Base-by-base conservation (phyloP, 1,140 invertebrate species). In the Euborellia annulipes region DNA sequence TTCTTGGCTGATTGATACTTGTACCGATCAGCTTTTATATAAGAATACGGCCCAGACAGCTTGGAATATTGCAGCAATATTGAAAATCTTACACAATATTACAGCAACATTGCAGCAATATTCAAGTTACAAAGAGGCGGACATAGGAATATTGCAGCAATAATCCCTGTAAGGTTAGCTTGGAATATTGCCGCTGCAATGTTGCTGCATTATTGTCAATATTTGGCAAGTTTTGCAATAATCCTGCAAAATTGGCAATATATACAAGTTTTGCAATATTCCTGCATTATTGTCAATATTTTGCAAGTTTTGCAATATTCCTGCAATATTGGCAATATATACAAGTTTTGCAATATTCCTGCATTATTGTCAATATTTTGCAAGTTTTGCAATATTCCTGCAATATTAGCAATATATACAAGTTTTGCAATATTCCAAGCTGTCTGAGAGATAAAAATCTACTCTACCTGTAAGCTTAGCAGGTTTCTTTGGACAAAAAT, bases 381-480 rank as follows among this genome's bases (percentile, higher is more conserved):
- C 9, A 9, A 34, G n/a, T 6, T 18, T 41, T 9, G 18, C 16
- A 39, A 9, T 16, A 39, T 16, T n/a, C 37, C n/a, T n/a, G n/a
- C n/a, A n/a, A n/a, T 39, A 9, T 1, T 9, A 39, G 2, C n/a
- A 39, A 9, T n/a, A 39, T 16, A 39, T 17, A 1, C 9, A 39
- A n/a, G 8, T 16, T 9, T 13, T 8, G 18, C 1, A 13, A 9
- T 39, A 39, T 17, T 17, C 9, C 18, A 39, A 9, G 9, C 8
- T 39, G 11, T 39, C 37, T 16, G 9, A 16, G 18, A 1, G 8
- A n/a, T 2, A 43, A 8, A 4, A 14, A 23, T 42, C n/a, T 13
- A 22, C 44, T 45, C n/a, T 55, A 69, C 72, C 75, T 50, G 70
- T 62, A 39, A 85, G 58, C 54, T 81, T 61, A 14, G 75, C 71